These are phyloP conservation scores for Micronisus gabar DNA, from an alignment of 2,113 vertebrate species.

Conservation along the genomic window DNA sequence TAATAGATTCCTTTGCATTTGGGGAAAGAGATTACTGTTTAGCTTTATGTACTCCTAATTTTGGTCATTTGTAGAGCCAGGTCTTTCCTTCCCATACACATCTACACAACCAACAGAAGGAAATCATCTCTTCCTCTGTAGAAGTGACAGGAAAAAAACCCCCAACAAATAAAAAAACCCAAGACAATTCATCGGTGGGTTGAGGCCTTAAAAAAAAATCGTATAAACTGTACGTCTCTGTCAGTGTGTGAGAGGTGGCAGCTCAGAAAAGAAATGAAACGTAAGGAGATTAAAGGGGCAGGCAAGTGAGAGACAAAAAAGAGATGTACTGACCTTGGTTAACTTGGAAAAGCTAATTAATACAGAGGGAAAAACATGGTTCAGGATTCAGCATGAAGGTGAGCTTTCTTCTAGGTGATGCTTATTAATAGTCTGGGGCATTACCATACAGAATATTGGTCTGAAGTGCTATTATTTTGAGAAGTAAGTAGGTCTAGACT, in stretches of 20 bases:
- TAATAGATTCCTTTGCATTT: background rate
- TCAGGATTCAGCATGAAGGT: background rate
- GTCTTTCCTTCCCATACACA: background rate
- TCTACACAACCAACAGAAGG: background rate
- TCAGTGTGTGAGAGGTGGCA: background rate
- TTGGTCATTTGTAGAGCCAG: background rate
- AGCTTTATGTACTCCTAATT: background rate
- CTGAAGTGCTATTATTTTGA: background rate
- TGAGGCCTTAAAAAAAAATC: background rate
- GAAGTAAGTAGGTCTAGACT: background rate
- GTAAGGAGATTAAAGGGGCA: constrained; percentile 51
- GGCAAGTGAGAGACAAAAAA: background rate
- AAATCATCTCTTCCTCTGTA: background rate
- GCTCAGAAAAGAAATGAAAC: constrained; percentile 35
- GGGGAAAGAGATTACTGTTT: background rate
- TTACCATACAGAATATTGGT: background rate
- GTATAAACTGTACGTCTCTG: background rate
- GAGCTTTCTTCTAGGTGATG: background rate
- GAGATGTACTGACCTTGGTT: constrained; percentile 23
- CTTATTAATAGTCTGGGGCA: background rate
- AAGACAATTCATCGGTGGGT: background rate
- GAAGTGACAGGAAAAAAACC: background rate
- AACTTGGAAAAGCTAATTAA: constrained; percentile 54
- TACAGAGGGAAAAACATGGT: background rate
- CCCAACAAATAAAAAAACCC: background rate